phyloP scores from a whole-genome alignment of 2,888 invertebrate genomes.

The Acrobasis repandana region DNA sequence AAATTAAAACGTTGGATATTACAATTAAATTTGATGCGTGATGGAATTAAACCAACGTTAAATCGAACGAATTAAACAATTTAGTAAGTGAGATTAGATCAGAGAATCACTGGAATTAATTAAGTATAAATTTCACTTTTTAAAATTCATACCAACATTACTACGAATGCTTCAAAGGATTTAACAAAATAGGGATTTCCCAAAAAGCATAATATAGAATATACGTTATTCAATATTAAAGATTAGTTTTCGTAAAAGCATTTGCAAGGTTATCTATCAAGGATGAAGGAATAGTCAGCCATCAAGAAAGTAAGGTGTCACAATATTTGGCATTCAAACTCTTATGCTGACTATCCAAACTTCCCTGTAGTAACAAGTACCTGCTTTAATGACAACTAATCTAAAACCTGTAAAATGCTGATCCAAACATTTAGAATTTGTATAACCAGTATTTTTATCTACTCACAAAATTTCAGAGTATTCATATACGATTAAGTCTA shows the following conservation, averaged over 20 bases:
- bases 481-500: slow-evolving; percentile 72
- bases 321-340: slow-evolving; percentile 31
- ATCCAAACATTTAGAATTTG: slow-evolving; percentile 51
- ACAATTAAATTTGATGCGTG: slow-evolving; percentile 29
- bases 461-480: slow-evolving; percentile 73
- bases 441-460: slow-evolving; percentile 68
- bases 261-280: slow-evolving; percentile 29
- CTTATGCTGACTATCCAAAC: slow-evolving; percentile 26
- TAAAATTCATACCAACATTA: background rate
- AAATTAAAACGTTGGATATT: slow-evolving; percentile 29
- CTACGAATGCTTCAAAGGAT: slow-evolving; percentile 2
- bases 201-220: slow-evolving; percentile 1
- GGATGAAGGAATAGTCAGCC: slow-evolving; percentile 32
- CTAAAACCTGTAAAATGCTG: slow-evolving; percentile 38
- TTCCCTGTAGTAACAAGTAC: slow-evolving; percentile 25
- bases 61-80: background rate
- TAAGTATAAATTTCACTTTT: background rate
- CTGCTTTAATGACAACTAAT: slow-evolving; percentile 50
- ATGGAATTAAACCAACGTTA: background rate
- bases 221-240: slow-evolving; percentile 27
- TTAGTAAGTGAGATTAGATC: background rate
- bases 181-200: slow-evolving; percentile 22
- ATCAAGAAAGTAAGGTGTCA: slow-evolving; percentile 29
- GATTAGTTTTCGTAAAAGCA: slow-evolving; percentile 52
- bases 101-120: slow-evolving; percentile 13